Evolutionary conservation across 1,140 invertebrate genomes (phyloP), one percentile per base, ranked within the genome.

Genomic region (Platyscapa corneri): DNA sequence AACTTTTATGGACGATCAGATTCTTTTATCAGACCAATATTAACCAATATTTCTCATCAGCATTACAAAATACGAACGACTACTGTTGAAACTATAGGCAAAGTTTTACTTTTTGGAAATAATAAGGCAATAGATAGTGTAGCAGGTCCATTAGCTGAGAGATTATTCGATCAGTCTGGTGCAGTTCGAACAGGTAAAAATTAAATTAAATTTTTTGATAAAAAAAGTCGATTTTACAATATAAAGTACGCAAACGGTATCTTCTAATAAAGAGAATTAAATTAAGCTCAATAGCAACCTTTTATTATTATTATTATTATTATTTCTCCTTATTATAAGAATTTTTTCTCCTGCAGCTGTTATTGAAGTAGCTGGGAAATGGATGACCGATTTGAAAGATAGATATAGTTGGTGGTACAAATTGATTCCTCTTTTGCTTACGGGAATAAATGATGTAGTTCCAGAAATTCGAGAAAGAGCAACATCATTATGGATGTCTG

Each of bases 381-480:
- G 96, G 96, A 89, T 97, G 37, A 86, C 96, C 30, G 92, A 96
- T 39, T 92, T 97, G 23, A 92, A 93, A 42, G 97, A 98, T 91
- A 93, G 97, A 86, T 97, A 97, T 90, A 97, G 96, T 12, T 97
- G 95, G 91, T 97, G 96, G 92, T 94, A 95, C 87, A 95, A 95
- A 90, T 91, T 97, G 0, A 92, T 97, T 46, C 97, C 97, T 0
- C 88, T 97, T 16, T 92, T 97, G 8, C 89, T 97, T n/a, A 96
- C 96, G 70, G 95, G 95, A 89, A 92, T 97, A 3, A 95, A 95
- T 88, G 97, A 98, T 93, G 96, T 97, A 85, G 94, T 96, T 5
- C 91, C 93, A 60, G 95, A 95, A 65, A 95, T 97, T 27, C 92
- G 94, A 67, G 89, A 92, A 49, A 90, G 94, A 88, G 95, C 96